Base-by-base conservation (phyloP, 1,140 invertebrate species). In the Plectrocnemia conspersa region DNA sequence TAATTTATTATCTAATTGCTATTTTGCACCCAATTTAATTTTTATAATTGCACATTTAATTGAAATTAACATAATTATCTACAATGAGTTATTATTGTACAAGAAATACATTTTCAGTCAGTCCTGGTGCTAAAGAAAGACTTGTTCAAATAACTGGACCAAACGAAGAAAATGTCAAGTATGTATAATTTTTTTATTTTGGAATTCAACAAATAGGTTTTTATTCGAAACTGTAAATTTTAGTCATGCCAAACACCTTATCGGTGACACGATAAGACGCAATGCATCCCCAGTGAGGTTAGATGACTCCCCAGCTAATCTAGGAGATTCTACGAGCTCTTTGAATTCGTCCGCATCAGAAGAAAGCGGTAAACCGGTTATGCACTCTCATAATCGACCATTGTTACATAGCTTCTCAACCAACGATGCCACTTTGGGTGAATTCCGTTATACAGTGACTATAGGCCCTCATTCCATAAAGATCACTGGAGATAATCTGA, bases 121-220 rank as follows among this genome's bases (percentile, higher is more conserved):
- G 83, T 73, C 88, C 90, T 64, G 90, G 89, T 65, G 90, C 89
- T 23, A 91, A 91, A 77, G 91, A 94, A 78, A 80, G 92, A 68
- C 79, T 93, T 66, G 90, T 95, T 59, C 91, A 93, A 75, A 94
- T 95, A 59, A 93, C 90, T 42, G 90, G 90, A 58, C 88, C 89
- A 22, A 88, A 83, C 64, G 89, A 93, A 77, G 89, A 93, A 67
- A 91, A 91, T 72, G 92, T 94, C 61, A 83, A 85, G 91, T 93
- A 74, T 82, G 85, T 80, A 66, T 59, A 40, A 54, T 22, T 45
- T 56, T 41, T 35, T 29, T 29, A 29, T 29, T 29, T 29, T 6
- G 27, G 6, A 29, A 29, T 7, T 29, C n/a, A 29, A n/a, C n/a
- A 13, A 13, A 9, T 36, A 25, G 6, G 36, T 22, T 60, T 49